Percentiles rank a stretch among this genome's conserved stretches.
Conservation (phyloP, 2,888 invertebrate genomes). For the Drosophila suboccidentalis region DNA sequence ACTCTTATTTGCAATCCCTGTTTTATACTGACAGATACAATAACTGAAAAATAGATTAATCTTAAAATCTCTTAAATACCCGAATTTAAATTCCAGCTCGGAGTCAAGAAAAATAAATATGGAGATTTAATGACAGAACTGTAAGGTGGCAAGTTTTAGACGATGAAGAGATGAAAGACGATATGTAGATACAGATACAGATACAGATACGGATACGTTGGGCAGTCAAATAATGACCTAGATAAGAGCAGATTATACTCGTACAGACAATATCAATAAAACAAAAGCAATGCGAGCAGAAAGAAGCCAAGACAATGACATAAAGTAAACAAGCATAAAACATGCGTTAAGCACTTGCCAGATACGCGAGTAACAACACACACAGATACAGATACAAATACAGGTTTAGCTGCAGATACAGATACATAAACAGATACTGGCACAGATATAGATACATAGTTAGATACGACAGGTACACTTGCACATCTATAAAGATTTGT, state of each 20-base stretch:
- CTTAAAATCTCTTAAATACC: conserved; percentile 17
- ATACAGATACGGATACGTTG: conserved; percentile 28
- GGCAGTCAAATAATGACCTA: conserved; percentile 69
- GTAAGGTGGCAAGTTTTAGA: conserved; percentile 36
- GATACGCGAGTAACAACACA: conserved; percentile 28
- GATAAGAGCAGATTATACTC: conserved; percentile 64
- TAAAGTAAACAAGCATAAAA: conserved; percentile 40
- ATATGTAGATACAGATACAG: conserved; percentile 8
- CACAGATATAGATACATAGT: conserved; percentile 6
- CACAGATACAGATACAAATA: conserved; percentile 21
- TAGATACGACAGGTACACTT: conserved; percentile 9
- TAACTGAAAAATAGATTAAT: not conserved
- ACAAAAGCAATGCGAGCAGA: conserved; percentile 27
- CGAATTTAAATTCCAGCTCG: conserved; percentile 15
- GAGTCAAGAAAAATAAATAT: conserved; percentile 27
- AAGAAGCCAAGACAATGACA: conserved; percentile 47
- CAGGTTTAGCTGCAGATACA: not conserved
- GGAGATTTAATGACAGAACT: conserved; percentile 17
- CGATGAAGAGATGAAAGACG: conserved; percentile 4
- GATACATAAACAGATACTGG: conserved; percentile 10
- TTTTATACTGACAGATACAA: not conserved
- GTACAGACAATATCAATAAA: conserved; percentile 54
- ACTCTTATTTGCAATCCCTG: no score
- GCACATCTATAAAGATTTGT: conserved; percentile 27
- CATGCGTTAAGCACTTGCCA: conserved; percentile 45